These are phyloP conservation scores for Procavia capensis DNA, from an alignment of 2,113 vertebrate genomes.

Conservation along the genomic window DNA sequence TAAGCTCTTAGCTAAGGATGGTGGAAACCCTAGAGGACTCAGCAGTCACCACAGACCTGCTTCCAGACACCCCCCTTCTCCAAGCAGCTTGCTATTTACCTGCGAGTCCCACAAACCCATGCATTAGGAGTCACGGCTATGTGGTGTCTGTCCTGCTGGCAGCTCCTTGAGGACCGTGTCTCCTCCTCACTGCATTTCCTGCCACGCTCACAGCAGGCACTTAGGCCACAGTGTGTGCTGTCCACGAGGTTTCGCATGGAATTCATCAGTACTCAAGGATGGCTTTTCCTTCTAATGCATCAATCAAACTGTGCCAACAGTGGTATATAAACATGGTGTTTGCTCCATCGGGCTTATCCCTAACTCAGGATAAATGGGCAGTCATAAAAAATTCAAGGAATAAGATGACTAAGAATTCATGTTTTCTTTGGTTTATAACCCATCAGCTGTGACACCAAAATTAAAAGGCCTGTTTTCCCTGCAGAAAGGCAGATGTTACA, in stretches of 20 bases:
- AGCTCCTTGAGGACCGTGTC: not conserved
- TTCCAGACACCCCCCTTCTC: not conserved
- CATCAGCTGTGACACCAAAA: not conserved
- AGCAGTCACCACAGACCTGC: not conserved
- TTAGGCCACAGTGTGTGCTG: not conserved
- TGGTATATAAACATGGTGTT: not conserved
- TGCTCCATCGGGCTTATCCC: not conserved
- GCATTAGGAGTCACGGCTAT: not conserved
- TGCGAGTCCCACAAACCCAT: not conserved
- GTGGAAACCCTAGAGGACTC: not conserved
- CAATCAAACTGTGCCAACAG: not conserved
- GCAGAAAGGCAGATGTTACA: not conserved
- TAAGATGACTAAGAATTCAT: not conserved
- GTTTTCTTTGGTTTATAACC: not conserved
- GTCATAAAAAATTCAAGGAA: not conserved
- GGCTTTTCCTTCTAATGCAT: not conserved
- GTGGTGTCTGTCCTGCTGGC: not conserved
- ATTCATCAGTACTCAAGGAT: not conserved
- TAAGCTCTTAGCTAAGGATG: not conserved
- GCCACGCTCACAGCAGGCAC: not conserved
- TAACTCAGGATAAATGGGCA: conserved; percentile 24
- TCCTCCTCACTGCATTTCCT: not conserved
- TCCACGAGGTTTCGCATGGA: not conserved
- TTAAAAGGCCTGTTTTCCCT: not conserved
- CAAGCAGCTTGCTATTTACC: not conserved